A percentile compares a stretch with the other conserved stretches of the same genome.
These are phyloP conservation scores for Ageneiosus marmoratus DNA, from an alignment of 2,113 vertebrate genomes.

Conservation along the genomic window DNA sequence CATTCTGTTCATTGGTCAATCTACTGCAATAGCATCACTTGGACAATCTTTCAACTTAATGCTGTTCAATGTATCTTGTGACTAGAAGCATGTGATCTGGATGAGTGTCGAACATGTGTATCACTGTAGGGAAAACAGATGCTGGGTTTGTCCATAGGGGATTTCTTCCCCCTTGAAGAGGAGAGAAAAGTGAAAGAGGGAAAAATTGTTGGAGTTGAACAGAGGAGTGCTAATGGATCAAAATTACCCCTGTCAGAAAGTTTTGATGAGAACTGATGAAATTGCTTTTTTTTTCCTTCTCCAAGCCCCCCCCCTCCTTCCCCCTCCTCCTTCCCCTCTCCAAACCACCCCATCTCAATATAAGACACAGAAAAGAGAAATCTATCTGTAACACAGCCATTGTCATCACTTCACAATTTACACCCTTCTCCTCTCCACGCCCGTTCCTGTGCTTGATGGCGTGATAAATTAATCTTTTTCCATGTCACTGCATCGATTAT, in stretches of 20 bases:
- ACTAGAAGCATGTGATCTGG: slow-evolving; percentile 43
- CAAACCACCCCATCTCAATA: slow-evolving; percentile 66
- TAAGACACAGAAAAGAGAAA: slow-evolving; percentile 77
- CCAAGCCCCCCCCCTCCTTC: neutral
- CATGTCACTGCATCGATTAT: slow-evolving; percentile 77
- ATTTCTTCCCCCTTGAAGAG: slow-evolving; percentile 49
- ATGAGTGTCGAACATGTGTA: slow-evolving; percentile 54
- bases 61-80: slow-evolving; percentile 59
- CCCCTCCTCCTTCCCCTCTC: slow-evolving; percentile 16
- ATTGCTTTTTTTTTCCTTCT: slow-evolving; percentile 61
- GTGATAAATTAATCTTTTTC: slow-evolving; percentile 85
- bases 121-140: slow-evolving; percentile 66
- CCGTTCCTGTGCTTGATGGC: slow-evolving; percentile 81
- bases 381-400: slow-evolving; percentile 78
- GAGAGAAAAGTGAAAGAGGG: slow-evolving; percentile 65
- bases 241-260: slow-evolving; percentile 78
- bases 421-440: slow-evolving; percentile 75
- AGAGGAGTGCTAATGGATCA: slow-evolving; percentile 76
- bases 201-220: slow-evolving; percentile 71
- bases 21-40: slow-evolving; percentile 25
- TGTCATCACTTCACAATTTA: slow-evolving; percentile 79
- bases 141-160: slow-evolving; percentile 64
- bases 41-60: slow-evolving; percentile 50
- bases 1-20: slow-evolving; percentile 23
- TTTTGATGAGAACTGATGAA: slow-evolving; percentile 76